Base-by-base conservation (phyloP, 2,888 invertebrate genomes). In the Dasysyrphus albostriatus region DNA sequence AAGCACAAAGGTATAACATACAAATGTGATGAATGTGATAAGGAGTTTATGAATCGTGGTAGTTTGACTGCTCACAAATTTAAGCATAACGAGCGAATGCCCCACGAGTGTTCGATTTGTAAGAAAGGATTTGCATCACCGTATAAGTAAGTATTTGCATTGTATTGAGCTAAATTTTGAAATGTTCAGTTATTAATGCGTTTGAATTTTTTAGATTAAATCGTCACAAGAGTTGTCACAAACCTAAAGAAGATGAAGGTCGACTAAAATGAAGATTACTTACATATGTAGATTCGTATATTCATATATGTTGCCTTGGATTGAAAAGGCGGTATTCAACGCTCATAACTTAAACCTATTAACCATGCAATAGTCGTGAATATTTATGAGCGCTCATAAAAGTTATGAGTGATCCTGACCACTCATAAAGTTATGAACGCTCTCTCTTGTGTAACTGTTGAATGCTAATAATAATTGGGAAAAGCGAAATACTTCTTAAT, bases 1-100 rank as follows among this genome's bases (percentile, higher is more conserved):
- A 88, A 85, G n/a, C 88, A 88, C 14, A 81, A 63, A 61, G 88
- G 88, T 1, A 67, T 88, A 3, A 88, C 81, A 29, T 88, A 88
- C 58, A 81, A 85, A 61, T 88, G 88, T 29, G 75, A 80, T 29
- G 42, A 78, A 39, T 88, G 88, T 16, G 78, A 78, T 34, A 88
- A 88, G n/a, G 78, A 85, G 47, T 88, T 88, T 32, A 49, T 70
- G 14, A 82, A 88, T 44, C 75, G 88, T 2, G 76, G 83, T 5
- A 88, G 88, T 10, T 74, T 88, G 24, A 79, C 79, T 2, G 61
- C 77, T 1, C 88, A 88, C 44, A 78, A 51, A 74, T 77, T 78
- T 29, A 85, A 81, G 10, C 88, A 88, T 24, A 44, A 37, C 6
- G 85, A 82, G 10, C 44, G 42, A 44, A 85, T 85, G 85, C 88